These are phyloP conservation scores for Rhagium mordax DNA, from an alignment of 2,888 invertebrate species.

Conservation along the genomic window DNA sequence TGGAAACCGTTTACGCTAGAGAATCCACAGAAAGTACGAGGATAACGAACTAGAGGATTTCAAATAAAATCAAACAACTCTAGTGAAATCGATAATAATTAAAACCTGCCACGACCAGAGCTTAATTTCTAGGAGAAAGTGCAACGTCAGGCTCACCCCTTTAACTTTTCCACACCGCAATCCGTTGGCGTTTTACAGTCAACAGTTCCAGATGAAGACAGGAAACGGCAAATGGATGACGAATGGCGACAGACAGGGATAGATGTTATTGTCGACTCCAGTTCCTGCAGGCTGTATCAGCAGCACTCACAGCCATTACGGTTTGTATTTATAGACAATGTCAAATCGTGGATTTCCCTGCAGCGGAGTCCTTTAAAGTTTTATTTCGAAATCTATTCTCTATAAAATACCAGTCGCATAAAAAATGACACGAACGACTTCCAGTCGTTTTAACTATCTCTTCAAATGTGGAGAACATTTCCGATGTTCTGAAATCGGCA, in stretches of 20 bases:
- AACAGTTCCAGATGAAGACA: background rate
- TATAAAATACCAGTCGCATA: conserved; percentile 4
- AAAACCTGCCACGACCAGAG: conserved; percentile 46
- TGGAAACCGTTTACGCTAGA: background rate
- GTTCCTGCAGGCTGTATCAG: conserved; percentile 30
- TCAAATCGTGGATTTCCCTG: conserved; percentile 18
- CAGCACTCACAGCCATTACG: conserved; percentile 23
- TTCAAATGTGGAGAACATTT: background rate
- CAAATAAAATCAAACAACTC: conserved; percentile 43
- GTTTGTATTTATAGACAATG: conserved; percentile 33
- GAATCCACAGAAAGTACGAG: background rate
- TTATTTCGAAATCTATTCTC: conserved; percentile 16
- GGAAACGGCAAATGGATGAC: background rate
- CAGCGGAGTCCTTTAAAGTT: background rate
- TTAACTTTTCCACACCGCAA: conserved; percentile 39
- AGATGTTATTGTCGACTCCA: conserved; percentile 37
- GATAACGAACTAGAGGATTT: conserved; percentile 19
- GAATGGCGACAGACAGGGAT: conserved; percentile 14
- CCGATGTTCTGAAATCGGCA: too few relatives aligned
- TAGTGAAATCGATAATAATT: conserved; percentile 48
- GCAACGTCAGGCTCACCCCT: conserved; percentile 49
- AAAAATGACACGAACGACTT: background rate
- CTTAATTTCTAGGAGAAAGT: conserved; percentile 45
- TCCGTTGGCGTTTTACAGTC: conserved; percentile 44
- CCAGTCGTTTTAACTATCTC: background rate